Percentiles rank a stretch among this genome's conserved stretches.
phyloP scores from a whole-genome alignment of 1,140 invertebrate genomes.

The Metaphire vulgaris region DNA sequence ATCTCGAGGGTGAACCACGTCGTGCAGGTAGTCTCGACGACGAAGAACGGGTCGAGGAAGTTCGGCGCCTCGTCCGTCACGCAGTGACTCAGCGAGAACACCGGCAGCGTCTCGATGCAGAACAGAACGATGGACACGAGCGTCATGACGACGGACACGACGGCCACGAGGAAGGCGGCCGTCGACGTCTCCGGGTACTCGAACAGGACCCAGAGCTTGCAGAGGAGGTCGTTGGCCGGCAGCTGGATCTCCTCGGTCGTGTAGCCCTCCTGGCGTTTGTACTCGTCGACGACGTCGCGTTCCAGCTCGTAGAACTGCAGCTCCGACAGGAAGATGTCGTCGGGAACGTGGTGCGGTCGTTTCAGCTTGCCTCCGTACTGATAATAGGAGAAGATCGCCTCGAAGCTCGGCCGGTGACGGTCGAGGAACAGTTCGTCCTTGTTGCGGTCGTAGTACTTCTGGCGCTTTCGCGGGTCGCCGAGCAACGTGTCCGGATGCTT shows the following conservation, averaged over 20 bases:
- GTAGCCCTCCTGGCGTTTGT: slow-evolving; percentile 49
- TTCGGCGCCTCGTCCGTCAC: slow-evolving; percentile 35
- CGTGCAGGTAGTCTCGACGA: slow-evolving; percentile 52
- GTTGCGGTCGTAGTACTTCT: slow-evolving; percentile 46
- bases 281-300: slow-evolving; percentile 44
- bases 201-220: no score
- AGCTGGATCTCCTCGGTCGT: slow-evolving; percentile 40
- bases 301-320: slow-evolving; percentile 51
- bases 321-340: slow-evolving; percentile 47
- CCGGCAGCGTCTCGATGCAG: no score
- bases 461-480: slow-evolving; percentile 40
- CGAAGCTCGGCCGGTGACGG: no score
- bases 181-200: no score
- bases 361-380: no score
- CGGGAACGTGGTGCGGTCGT: no score
- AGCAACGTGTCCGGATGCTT: slow-evolving; percentile 85
- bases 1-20: slow-evolving; percentile 55
- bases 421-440: slow-evolving; percentile 51
- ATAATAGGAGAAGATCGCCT: no score
- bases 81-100: slow-evolving; percentile 36
- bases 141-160: no score
- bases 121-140: no score
- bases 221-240: slow-evolving; percentile 41
- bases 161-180: slow-evolving; percentile 45
- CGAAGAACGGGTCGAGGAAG: no score